Percentiles rank a stretch among this genome's conserved stretches.
Conservation (phyloP, 2,113 vertebrate genomes). For the Blennius ocellaris region DNA sequence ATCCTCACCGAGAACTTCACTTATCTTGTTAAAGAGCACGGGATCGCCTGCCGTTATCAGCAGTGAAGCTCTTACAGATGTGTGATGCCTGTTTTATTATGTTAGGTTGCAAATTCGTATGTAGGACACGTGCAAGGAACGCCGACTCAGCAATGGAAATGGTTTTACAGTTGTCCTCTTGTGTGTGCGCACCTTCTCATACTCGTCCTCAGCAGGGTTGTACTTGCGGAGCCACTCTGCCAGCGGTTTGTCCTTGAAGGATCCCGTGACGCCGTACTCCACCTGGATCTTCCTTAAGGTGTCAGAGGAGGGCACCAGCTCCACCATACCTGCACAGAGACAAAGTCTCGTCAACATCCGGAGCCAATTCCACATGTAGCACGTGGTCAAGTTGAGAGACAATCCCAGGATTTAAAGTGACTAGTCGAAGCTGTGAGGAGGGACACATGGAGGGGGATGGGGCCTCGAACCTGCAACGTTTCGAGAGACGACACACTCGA, state of each 20-base stretch:
- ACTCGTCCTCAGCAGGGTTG: slow-evolving; percentile 97
- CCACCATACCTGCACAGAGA: slow-evolving; percentile 90
- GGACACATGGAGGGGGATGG: no score
- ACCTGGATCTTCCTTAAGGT: slow-evolving; percentile 98
- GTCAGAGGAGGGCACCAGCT: slow-evolving; percentile 96
- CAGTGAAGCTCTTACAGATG: background rate
- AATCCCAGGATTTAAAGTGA: no score
- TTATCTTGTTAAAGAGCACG: no score
- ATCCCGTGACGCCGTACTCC: slow-evolving; percentile 97
- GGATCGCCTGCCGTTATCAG: no score
- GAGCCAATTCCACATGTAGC: background rate
- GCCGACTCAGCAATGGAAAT: background rate
- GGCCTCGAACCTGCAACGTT: no score
- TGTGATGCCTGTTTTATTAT: background rate
- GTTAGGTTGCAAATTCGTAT: background rate
- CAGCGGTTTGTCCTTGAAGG: slow-evolving; percentile 98
- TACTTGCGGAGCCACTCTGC: slow-evolving; percentile 98
- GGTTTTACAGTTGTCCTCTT: background rate
- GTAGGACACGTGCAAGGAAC: background rate
- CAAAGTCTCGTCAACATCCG: background rate
- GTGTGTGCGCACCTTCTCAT: slow-evolving; percentile 89
- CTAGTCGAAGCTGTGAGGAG: no score
- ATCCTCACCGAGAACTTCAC: no score
- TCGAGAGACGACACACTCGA: no score
- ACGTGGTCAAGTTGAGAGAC: background rate